These are phyloP conservation scores for Chiloscyllium punctatum DNA, from an alignment of 2,797 vertebrate genomes.

Conservation along the genomic window DNA sequence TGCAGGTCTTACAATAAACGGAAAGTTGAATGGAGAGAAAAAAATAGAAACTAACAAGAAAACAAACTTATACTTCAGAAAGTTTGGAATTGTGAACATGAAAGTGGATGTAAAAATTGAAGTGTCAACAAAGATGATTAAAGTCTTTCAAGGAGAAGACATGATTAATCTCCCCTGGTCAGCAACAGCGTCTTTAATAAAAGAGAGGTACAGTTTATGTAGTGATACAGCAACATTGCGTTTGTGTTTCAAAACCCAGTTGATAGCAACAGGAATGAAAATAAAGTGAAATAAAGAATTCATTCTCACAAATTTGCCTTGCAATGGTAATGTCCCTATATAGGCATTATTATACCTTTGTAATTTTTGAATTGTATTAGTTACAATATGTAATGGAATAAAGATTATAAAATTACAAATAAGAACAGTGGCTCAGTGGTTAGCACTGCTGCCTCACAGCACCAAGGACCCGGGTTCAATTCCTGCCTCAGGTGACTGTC, in stretches of 20 bases:
- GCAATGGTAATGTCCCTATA: neutral
- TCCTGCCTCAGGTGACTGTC: no score
- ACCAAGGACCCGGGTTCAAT: no score
- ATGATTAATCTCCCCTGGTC: conserved; percentile 65
- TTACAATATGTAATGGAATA: neutral
- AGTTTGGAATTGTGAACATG: conserved; percentile 67
- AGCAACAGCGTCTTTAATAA: conserved; percentile 56
- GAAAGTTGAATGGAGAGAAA: conserved; percentile 76
- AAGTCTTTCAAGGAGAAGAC: conserved; percentile 55
- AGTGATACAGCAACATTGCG: neutral
- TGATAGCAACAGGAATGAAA: neutral
- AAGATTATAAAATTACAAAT: neutral
- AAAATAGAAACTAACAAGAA: conserved; percentile 49
- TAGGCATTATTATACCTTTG: neutral
- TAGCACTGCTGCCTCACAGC: no score
- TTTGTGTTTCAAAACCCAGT: neutral
- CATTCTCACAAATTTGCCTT: neutral
- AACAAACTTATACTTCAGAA: conserved; percentile 77
- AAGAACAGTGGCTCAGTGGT: neutral
- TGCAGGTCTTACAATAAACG: conserved; percentile 76
- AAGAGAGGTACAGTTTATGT: conserved; percentile 49
- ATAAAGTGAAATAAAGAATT: neutral
- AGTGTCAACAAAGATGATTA: conserved; percentile 69
- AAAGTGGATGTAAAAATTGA: conserved; percentile 63
- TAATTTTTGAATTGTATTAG: neutral